Percentiles rank a stretch among this genome's conserved stretches.
phyloP scores from a whole-genome alignment of 2,888 invertebrate species.

The Nomada flava region DNA sequence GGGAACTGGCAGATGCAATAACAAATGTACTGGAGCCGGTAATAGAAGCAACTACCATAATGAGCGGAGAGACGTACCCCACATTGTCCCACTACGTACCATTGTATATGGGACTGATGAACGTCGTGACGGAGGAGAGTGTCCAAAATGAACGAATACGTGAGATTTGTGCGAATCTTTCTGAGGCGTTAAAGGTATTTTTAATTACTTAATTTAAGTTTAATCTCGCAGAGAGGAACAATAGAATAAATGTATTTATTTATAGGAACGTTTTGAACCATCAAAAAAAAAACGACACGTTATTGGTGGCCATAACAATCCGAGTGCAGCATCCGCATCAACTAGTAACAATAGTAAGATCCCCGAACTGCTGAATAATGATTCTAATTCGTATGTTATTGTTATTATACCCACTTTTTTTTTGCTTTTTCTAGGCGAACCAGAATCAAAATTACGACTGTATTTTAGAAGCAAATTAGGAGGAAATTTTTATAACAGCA shows the following conservation, averaged over 20 bases:
- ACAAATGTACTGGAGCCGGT: not conserved
- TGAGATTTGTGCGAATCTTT: not conserved
- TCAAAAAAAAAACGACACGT: not conserved
- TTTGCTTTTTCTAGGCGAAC: too few species aligned
- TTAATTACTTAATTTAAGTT: not conserved
- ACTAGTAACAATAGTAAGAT: too few species aligned
- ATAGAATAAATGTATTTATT: not conserved
- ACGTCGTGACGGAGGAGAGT: not conserved
- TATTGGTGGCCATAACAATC: not conserved
- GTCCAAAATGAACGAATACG: not conserved
- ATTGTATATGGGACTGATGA: not conserved
- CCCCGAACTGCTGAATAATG: too few species aligned
- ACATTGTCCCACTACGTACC: not conserved
- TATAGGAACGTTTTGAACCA: slow-evolving; percentile 18
- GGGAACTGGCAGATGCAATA: too few species aligned
- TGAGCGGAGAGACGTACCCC: slow-evolving; percentile 13
- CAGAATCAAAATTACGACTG: too few species aligned
- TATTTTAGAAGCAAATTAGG: too few species aligned
- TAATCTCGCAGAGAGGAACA: not conserved
- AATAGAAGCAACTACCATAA: not conserved
- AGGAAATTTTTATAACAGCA: too few species aligned
- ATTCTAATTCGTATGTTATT: too few species aligned
- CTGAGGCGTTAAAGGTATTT: not conserved
- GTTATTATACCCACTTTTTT: too few species aligned
- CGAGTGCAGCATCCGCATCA: too few species aligned